Percentiles rank a stretch among this genome's conserved stretches.
These are phyloP conservation scores for Nyctalus aviator DNA, from an alignment of 2,797 vertebrate species.

Conservation along the genomic window DNA sequence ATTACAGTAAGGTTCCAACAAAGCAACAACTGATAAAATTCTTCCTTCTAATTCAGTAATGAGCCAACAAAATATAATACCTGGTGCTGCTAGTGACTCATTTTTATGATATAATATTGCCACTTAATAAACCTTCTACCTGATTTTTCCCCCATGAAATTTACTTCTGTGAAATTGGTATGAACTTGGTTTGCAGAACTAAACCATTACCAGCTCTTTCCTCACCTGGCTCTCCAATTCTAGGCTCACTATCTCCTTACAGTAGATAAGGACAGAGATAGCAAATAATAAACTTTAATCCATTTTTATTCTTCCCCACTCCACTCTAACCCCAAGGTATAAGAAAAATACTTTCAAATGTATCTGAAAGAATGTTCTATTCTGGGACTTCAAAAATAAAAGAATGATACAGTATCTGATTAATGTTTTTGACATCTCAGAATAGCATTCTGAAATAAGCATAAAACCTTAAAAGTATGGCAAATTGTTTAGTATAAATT, in stretches of 20 bases:
- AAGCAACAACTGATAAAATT: conserved; percentile 52
- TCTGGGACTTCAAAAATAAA: conserved; percentile 56
- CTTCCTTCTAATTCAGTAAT: conserved; percentile 50
- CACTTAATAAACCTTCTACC: neutral
- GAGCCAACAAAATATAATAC: conserved; percentile 51
- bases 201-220: conserved; percentile 45
- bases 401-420: conserved; percentile 5
- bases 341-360: conserved; percentile 43
- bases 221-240: conserved; percentile 44
- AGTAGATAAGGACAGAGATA: conserved; percentile 16
- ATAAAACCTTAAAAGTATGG: conserved; percentile 57
- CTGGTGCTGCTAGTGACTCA: neutral
- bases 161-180: conserved; percentile 13
- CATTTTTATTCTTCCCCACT: conserved; percentile 51
- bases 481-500: conserved; percentile 37
- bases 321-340: neutral
- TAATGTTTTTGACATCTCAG: conserved; percentile 58
- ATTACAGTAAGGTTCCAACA: conserved; percentile 56
- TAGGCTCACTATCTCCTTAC: neutral
- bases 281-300: conserved; percentile 52
- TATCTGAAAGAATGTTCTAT: conserved; percentile 63
- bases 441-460: conserved; percentile 66
- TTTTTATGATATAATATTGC: conserved; percentile 30
- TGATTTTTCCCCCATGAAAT: conserved; percentile 36
- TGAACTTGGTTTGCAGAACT: conserved; percentile 28